Evolutionary conservation across 2,888 invertebrate genomes (phyloP), one percentile per base, ranked within the genome.

Genomic region (Limenitis arthemis): DNA sequence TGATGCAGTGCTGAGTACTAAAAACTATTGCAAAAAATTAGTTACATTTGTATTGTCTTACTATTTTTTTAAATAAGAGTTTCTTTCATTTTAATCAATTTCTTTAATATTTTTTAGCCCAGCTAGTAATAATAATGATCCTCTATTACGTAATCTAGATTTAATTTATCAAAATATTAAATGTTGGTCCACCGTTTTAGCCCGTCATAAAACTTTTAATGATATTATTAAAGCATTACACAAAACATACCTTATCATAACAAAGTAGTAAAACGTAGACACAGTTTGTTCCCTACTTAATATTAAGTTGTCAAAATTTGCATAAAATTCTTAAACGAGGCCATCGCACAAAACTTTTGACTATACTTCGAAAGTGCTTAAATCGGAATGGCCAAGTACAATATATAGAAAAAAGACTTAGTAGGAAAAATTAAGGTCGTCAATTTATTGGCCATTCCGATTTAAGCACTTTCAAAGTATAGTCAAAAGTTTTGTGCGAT

Each of bases 381-480:
- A 79, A 79, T 78, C 76, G 67, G 69, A 80, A 83, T 73, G 69
- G 73, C 69, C 75, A 63, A 36, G 9, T 5, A 11, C 30, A 8
- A 20, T 7, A 11, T 29, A 36, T 6, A 8, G 4, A 37, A 46
- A 11, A 33, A 42, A 52, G 49, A 43, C 31, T 40, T 34, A 34
- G 51, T 42, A 46, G 36, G 52, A 51, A 50, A 64, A 77, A 70
- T 69, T 70, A 68, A 70, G 76, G 72, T 69, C 73, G 68, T 65
- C 66, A 73, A 75, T 82, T 83, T 79, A 80, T 80, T 63, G 75
- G 69, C 73, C 69, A 73, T 83, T 80, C 69, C 67, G 76, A 78
- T 79, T 79, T 82, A 79, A 84, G 79, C 74, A 70, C 78, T 79
- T 77, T 78, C 70, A 71, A 75, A 79, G 76, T 72, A 74, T 69